Percentiles rank a stretch among this genome's conserved stretches.
Conservation (phyloP, 2,113 vertebrate genomes). For the Cyanoramphus novaezelandiae region DNA sequence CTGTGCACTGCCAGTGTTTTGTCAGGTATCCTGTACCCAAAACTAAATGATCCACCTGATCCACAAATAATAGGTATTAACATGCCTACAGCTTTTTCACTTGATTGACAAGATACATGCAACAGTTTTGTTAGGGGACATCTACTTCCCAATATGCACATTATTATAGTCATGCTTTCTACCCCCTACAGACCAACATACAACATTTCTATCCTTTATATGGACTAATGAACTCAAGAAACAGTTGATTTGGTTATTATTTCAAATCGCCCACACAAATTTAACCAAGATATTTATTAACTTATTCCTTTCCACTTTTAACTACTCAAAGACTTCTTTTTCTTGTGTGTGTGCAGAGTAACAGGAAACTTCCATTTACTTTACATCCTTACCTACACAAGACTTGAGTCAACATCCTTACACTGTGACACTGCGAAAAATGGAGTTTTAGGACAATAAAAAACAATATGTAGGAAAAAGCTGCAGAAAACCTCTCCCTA, state of each 20-base stretch:
- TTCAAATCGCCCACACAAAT: background rate
- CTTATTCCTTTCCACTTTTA: background rate
- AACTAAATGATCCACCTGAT: background rate
- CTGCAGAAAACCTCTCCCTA: background rate
- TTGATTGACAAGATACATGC: background rate
- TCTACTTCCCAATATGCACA: background rate
- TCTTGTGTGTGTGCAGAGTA: background rate
- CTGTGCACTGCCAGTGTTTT: background rate
- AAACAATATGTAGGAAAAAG: background rate
- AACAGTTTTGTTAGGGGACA: background rate
- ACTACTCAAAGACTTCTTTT: background rate
- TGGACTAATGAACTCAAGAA: background rate
- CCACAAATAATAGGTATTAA: background rate
- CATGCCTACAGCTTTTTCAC: background rate
- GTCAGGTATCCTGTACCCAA: background rate
- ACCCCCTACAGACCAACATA: background rate
- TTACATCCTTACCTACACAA: background rate
- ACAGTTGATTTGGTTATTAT: background rate
- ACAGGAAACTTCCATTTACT: background rate
- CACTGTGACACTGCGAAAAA: background rate
- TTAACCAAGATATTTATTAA: background rate
- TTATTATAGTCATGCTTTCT: background rate
- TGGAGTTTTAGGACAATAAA: background rate
- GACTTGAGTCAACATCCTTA: background rate
- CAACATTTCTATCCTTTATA: background rate